Evolutionary conservation across 2,797 vertebrate species (phyloP), one percentile per base, ranked within the genome.

Genomic region (Sebastes variabilis): DNA sequence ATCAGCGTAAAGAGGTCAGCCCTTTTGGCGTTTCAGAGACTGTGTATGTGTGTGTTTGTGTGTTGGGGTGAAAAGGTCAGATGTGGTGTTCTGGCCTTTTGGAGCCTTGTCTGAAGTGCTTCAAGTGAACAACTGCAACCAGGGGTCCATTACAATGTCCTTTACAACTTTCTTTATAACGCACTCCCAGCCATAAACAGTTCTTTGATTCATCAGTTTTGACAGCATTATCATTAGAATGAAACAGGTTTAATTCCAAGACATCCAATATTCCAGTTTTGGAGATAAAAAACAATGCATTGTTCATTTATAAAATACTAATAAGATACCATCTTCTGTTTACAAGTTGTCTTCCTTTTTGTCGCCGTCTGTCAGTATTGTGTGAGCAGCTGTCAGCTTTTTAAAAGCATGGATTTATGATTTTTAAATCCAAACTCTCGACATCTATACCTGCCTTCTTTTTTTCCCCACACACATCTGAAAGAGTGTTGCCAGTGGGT

Each of bases 1-100:
- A 95, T 93, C 87, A 89, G 87, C 62, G 60, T 81, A 89, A 87
- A 90, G 92, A 92, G 92, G 94, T 94, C 90, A 89, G 73, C 42
- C 81, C 86, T 88, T 89, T 88, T 77, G 75, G 89, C 70, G 49
- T 89, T 83, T 90, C 30, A 27, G 66, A 75, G 46, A 52, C 46
- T 69, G 62, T 77, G 56, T 72, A 49, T 76, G 58, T 76, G 72
- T 64, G 76, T 77, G 59, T 54, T 58, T 89, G 80, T 71, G 66
- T 25, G 74, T 59, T 18, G 65, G 83, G 90, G 92, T 93, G 88
- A 92, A 92, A 90, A 92, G 92, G 92, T 94, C 83, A 58, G 74
- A 69, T 62, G 56, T 75, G 82, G 84, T 86, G 78, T 80, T 83
- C 77, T 87, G 80, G 75, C 85, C 86, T 52, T 89, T 78, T 74